Evolutionary conservation across 2,113 vertebrate species (phyloP).

Genomic region (Procavia capensis): DNA sequence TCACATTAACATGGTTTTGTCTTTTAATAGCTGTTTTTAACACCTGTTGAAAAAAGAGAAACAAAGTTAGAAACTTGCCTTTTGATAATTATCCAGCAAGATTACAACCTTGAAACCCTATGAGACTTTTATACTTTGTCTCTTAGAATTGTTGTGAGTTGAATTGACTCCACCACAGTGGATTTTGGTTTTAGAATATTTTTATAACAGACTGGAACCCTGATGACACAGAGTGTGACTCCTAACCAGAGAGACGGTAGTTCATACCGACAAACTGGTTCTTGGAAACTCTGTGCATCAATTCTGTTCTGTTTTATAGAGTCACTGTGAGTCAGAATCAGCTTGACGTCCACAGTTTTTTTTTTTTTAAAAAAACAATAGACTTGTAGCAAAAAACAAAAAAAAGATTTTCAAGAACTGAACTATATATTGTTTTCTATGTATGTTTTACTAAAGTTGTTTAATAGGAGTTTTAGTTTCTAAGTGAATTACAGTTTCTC

Average conservation of each 20-base stretch:
- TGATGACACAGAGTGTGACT: too few relatives aligned
- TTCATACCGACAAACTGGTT: too few relatives aligned
- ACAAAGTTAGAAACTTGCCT: neutral
- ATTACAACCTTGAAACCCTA: neutral
- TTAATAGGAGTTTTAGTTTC: constrained; percentile 1
- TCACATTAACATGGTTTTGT: constrained; percentile 41
- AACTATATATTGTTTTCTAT: neutral
- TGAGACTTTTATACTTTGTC: neutral
- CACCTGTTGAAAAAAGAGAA: constrained; percentile 18
- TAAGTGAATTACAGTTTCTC: constrained; percentile 26
- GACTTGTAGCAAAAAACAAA: constrained; percentile 11
- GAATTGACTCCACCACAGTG: neutral
- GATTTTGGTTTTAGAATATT: too few relatives aligned
- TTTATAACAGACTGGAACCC: neutral
- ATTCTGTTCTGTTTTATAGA: neutral
- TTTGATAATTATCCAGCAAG: constrained; percentile 13
- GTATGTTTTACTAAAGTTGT: neutral
- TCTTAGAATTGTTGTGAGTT: neutral
- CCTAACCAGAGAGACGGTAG: too few relatives aligned
- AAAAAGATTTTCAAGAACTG: constrained; percentile 20
- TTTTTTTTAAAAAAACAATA: neutral
- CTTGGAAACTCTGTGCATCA: neutral
- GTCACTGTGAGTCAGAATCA: neutral
- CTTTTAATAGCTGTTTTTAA: constrained; percentile 28
- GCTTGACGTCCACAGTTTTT: neutral